phyloP scores from a whole-genome alignment of 1,140 invertebrate species.

The Lucilia cuprina region DNA sequence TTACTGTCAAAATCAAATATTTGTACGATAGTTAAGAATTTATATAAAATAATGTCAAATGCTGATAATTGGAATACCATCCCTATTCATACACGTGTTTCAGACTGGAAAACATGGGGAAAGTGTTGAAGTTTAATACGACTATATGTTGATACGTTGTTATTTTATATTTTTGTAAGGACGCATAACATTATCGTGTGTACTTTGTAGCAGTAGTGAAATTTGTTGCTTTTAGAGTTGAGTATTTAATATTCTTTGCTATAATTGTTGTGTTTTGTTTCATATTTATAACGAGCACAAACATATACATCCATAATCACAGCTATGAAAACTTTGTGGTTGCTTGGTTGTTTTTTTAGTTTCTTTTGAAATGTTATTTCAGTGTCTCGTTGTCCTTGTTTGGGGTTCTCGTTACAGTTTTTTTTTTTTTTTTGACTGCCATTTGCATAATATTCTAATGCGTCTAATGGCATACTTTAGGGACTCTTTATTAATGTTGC shows the following conservation, averaged over 20 bases:
- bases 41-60: too few species aligned
- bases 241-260: background rate
- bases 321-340: background rate
- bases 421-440: background rate
- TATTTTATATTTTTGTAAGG: background rate
- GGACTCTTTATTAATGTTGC: background rate
- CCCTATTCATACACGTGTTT: too few species aligned
- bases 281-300: too few species aligned
- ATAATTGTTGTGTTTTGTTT: background rate
- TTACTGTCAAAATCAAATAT: too few species aligned
- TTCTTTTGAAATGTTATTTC: background rate
- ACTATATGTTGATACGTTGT: background rate
- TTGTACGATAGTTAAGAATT: too few species aligned
- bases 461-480: slow-evolving; percentile 21
- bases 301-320: background rate
- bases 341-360: background rate
- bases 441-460: slow-evolving; percentile 20
- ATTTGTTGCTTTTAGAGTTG: background rate
- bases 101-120: background rate
- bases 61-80: too few species aligned
- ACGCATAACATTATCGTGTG: background rate
- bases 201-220: background rate
- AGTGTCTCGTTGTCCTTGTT: background rate
- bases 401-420: background rate
- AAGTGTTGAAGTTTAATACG: background rate